A percentile compares a stretch with the other conserved stretches of the same genome.
Evolutionary conservation across 2,797 vertebrate species (phyloP).

Genomic region (Anolis apletophallus): DNA sequence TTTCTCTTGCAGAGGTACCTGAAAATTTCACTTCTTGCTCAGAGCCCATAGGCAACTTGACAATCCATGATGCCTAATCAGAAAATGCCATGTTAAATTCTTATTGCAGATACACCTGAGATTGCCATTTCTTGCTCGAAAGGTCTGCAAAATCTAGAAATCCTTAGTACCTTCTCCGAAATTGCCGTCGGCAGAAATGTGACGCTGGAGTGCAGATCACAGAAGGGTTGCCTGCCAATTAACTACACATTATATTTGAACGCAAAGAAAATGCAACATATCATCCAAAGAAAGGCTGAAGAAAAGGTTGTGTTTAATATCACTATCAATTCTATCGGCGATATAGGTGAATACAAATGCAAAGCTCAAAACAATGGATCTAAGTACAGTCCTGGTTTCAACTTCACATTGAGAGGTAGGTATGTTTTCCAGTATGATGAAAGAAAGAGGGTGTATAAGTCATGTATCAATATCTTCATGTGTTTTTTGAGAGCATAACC

Average conservation of each 20-base stretch:
- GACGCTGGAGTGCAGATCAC: conserved; percentile 48
- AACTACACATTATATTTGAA: conserved; percentile 56
- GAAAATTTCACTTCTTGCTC: not conserved
- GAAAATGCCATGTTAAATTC: not conserved
- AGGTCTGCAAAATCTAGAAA: not conserved
- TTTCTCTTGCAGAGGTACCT: not conserved
- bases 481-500: not conserved
- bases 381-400: conserved; percentile 62
- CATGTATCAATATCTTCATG: not conserved
- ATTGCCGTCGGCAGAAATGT: conserved; percentile 48
- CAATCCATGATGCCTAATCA: not conserved
- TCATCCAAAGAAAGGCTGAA: not conserved
- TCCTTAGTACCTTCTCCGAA: not conserved
- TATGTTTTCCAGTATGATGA: conserved; percentile 1
- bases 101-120: not conserved
- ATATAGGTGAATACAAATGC: conserved; percentile 64
- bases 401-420: conserved; percentile 60
- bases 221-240: conserved; percentile 30
- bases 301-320: conserved; percentile 48
- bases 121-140: not conserved
- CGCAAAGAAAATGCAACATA: accelerated
- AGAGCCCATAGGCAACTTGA: not conserved
- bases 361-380: conserved; percentile 11
- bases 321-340: conserved; percentile 50
- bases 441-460: not conserved